These are phyloP conservation scores for Leptosomus discolor DNA, from an alignment of 2,113 vertebrate species.

Conservation along the genomic window DNA sequence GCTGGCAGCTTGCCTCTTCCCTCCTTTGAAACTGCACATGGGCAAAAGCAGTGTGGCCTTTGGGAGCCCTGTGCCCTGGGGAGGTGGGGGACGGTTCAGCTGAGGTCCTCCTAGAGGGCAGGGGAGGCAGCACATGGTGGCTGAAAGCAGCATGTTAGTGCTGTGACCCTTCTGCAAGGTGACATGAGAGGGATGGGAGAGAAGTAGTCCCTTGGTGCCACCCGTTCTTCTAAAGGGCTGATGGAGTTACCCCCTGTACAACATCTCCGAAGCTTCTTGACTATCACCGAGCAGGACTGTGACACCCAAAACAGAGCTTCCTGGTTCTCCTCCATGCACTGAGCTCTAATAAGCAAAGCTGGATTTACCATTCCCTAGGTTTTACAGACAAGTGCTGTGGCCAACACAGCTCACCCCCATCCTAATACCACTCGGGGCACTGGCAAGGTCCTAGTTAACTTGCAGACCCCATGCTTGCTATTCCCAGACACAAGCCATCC, in stretches of 20 bases:
- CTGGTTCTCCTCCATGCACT: background rate
- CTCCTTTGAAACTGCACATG: background rate
- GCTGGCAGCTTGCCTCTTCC: background rate
- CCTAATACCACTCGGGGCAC: background rate
- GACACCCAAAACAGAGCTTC: background rate
- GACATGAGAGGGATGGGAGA: background rate
- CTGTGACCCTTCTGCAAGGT: background rate
- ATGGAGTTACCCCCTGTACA: background rate
- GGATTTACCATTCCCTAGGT: background rate
- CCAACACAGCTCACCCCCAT: background rate
- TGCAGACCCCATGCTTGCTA: background rate
- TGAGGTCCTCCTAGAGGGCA: background rate
- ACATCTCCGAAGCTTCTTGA: background rate
- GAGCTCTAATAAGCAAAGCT: background rate
- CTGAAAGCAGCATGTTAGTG: background rate
- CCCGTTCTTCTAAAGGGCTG: background rate
- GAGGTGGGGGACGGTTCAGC: background rate
- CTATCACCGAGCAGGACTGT: background rate
- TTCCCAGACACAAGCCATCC: background rate
- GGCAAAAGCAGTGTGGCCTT: background rate
- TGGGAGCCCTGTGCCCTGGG: fast-evolving
- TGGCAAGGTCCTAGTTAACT: background rate
- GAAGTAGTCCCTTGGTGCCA: background rate
- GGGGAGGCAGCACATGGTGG: fast-evolving
- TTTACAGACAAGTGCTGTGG: background rate